Evolutionary conservation across 2,797 vertebrate genomes (phyloP).

Genomic region (Hydrocynus forskahlii): DNA sequence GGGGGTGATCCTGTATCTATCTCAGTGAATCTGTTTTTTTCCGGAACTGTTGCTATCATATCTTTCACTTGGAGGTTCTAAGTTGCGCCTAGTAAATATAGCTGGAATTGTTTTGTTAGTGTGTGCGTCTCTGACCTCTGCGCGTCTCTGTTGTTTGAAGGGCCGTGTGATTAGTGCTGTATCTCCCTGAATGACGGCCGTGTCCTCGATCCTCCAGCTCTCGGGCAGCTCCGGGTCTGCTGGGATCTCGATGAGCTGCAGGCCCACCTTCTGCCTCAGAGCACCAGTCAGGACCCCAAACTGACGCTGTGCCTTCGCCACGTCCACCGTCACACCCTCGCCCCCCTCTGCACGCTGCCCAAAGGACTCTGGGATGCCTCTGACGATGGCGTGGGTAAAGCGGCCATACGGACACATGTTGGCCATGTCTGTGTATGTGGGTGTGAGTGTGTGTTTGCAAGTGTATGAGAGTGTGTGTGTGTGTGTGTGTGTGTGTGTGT

Average conservation of each 20-base stretch:
- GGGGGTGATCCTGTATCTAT: too few species aligned
- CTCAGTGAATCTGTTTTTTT: not conserved
- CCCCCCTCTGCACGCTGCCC: constrained; percentile 67
- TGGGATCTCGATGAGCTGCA: constrained; percentile 90
- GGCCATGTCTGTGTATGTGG: constrained; percentile 69
- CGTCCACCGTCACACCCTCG: constrained; percentile 70
- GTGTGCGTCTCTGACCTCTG: constrained; percentile 75
- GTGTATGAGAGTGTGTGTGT: too few species aligned
- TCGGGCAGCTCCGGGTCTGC: constrained; percentile 82
- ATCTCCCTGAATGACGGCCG: constrained; percentile 87
- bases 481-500: not conserved
- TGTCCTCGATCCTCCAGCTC: constrained; percentile 87
- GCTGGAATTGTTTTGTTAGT: too few species aligned
- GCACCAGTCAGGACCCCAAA: constrained; percentile 89
- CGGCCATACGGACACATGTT: constrained; percentile 78
- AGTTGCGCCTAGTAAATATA: too few species aligned
- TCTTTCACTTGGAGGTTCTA: too few species aligned
- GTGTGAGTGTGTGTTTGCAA: not conserved
- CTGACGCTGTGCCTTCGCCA: constrained; percentile 90
- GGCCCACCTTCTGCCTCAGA: constrained; percentile 89
- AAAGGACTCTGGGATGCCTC: constrained; percentile 84
- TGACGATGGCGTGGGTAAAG: constrained; percentile 90
- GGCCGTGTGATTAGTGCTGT: constrained; percentile 88
- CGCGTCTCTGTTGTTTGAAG: constrained; percentile 81
- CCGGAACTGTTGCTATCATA: too few species aligned